These are phyloP conservation scores for Gryllus bimaculatus DNA, from an alignment of 1,140 invertebrate genomes.

Conservation along the genomic window DNA sequence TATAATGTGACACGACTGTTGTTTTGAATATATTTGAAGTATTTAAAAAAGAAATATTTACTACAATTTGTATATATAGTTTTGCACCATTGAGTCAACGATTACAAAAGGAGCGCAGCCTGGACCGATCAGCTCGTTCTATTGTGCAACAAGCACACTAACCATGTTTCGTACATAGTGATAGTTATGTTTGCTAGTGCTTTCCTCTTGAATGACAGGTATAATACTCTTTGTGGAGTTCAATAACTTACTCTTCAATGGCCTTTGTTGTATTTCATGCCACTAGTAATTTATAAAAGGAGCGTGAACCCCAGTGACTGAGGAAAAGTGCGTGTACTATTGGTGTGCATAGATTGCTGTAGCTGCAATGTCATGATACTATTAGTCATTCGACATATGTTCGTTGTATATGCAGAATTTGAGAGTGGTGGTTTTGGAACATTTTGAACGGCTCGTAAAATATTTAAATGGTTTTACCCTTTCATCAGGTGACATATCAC, in stretches of 20 bases:
- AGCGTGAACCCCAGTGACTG: background rate
- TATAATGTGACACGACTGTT: background rate
- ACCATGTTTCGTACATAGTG: background rate
- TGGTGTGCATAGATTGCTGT: background rate
- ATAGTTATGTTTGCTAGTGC: background rate
- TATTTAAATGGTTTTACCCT: too few relatives aligned
- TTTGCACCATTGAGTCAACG: background rate
- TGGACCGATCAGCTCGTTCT: background rate
- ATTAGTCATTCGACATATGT: background rate
- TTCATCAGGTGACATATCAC: background rate
- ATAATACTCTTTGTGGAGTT: too few relatives aligned
- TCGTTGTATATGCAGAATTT: too few relatives aligned
- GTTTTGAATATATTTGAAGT: background rate
- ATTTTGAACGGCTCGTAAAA: too few relatives aligned
- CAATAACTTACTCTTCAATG: background rate
- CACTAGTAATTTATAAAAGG: background rate
- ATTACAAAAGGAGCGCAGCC: background rate
- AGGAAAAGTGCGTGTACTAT: background rate
- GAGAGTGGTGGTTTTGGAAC: too few relatives aligned
- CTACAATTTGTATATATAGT: background rate
- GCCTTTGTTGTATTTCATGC: background rate
- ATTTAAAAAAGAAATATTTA: background rate
- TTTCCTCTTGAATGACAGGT: too few relatives aligned
- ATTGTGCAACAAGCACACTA: background rate
- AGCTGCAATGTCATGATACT: background rate